Evolutionary conservation across 2,888 invertebrate genomes (phyloP).

Genomic region (Bombyx huttoni): DNA sequence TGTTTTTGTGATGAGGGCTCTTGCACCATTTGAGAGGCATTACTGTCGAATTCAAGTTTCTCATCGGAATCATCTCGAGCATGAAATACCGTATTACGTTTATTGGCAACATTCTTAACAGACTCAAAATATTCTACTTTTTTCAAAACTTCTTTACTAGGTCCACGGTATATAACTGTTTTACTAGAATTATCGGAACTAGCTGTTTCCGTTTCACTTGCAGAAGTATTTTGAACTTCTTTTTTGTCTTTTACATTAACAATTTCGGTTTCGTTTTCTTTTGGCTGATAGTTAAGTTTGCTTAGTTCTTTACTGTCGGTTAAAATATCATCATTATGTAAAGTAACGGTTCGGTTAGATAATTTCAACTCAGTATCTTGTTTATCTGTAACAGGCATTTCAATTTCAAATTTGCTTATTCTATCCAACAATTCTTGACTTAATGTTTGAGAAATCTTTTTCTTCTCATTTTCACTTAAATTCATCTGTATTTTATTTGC

Average conservation of each 20-base stretch:
- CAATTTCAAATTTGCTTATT: slow-evolving; percentile 59
- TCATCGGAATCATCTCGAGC: slow-evolving; percentile 66
- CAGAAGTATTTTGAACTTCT: slow-evolving; percentile 53
- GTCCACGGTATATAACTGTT: slow-evolving; percentile 76
- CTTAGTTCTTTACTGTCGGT: background rate
- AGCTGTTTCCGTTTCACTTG: slow-evolving; percentile 79
- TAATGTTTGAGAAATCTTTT: slow-evolving; percentile 78
- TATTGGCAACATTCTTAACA: slow-evolving; percentile 67
- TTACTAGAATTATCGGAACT: slow-evolving; percentile 81
- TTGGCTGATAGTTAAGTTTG: background rate
- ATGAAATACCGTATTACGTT: slow-evolving; percentile 60
- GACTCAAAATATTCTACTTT: slow-evolving; percentile 88
- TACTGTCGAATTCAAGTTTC: slow-evolving; percentile 11
- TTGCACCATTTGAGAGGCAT: slow-evolving; percentile 6
- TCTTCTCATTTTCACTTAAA: slow-evolving; percentile 79
- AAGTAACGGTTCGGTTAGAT: background rate
- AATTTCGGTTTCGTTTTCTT: slow-evolving; percentile 3
- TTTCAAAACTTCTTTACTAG: slow-evolving; percentile 76
- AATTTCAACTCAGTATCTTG: slow-evolving; percentile 62
- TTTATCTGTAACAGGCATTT: slow-evolving; percentile 24
- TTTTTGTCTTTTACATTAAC: slow-evolving; percentile 34
- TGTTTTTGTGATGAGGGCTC: slow-evolving; percentile 28
- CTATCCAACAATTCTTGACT: slow-evolving; percentile 81
- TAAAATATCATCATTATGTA: background rate
- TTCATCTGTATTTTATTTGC: slow-evolving; percentile 64